Percentiles rank a stretch among this genome's conserved stretches.
Conservation (phyloP, 2,797 vertebrate genomes). For the Triplophysa bombifrons region DNA sequence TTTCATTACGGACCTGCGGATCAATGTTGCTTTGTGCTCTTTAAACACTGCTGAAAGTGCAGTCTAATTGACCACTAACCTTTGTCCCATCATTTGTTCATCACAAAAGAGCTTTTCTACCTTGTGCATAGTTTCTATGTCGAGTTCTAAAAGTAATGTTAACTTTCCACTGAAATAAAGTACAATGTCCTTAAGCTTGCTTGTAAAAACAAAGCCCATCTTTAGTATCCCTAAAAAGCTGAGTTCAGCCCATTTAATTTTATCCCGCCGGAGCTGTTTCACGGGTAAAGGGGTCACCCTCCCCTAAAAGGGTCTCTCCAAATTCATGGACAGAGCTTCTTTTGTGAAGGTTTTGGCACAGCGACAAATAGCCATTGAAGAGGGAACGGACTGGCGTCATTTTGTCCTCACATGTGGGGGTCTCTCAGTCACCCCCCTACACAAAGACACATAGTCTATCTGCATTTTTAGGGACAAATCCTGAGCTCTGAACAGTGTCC, state of each 20-base stretch:
- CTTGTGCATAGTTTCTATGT: neutral
- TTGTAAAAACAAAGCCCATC: constrained; percentile 1
- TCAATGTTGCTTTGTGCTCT: constrained; percentile 39
- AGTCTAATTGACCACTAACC: constrained; percentile 10
- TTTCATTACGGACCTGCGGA: constrained; percentile 29
- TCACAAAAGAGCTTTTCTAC: neutral
- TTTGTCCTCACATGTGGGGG: constrained; percentile 15
- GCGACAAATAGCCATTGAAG: constrained; percentile 40
- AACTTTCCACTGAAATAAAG: neutral
- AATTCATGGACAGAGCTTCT: constrained; percentile 42
- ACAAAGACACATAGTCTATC: constrained; percentile 22
- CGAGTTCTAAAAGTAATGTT: neutral
- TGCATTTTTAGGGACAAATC: neutral
- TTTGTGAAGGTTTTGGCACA: constrained; percentile 40
- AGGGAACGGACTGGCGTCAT: constrained; percentile 32
- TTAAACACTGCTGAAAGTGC: constrained; percentile 26
- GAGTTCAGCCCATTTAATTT: constrained; percentile 37
- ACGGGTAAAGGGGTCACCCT: constrained; percentile 22
- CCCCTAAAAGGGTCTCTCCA: constrained; percentile 19
- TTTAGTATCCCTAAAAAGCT: constrained; percentile 17
- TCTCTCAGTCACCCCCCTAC: neutral
- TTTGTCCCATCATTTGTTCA: constrained; percentile 18
- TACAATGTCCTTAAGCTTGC: constrained; percentile 6
- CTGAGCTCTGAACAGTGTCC: constrained; percentile 4
- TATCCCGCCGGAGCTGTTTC: constrained; percentile 25